These are phyloP conservation scores for Girardinichthys multiradiatus DNA, from an alignment of 2,113 vertebrate species.

Conservation along the genomic window DNA sequence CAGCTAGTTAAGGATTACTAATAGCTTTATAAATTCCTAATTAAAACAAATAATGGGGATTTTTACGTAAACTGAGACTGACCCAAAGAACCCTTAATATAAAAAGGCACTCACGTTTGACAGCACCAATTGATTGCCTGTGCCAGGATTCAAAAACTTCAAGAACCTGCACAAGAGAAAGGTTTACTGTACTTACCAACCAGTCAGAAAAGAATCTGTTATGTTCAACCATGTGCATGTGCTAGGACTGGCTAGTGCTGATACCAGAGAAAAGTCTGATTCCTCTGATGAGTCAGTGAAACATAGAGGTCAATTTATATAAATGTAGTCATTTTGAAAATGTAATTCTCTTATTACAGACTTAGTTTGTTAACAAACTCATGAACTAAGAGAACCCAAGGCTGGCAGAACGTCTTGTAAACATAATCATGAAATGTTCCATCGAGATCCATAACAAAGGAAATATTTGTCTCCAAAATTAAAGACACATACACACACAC, in stretches of 20 bases:
- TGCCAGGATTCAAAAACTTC: conserved; percentile 61
- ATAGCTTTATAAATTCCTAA: too few relatives aligned
- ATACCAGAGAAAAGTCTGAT: conserved; percentile 50
- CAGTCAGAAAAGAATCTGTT: background rate
- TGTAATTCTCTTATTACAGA: background rate
- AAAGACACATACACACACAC: background rate
- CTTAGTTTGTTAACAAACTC: background rate
- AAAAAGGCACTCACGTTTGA: conserved; percentile 56
- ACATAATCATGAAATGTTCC: background rate
- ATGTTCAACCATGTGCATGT: background rate
- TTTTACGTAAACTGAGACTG: too few relatives aligned
- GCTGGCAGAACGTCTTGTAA: background rate
- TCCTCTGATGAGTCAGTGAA: conserved; percentile 38
- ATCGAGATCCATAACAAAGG: background rate
- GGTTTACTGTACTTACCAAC: background rate
- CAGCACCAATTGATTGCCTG: conserved; percentile 1
- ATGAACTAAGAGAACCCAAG: background rate
- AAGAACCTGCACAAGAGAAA: conserved; percentile 45
- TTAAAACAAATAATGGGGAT: too few relatives aligned
- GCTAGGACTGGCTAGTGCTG: conserved; percentile 47
- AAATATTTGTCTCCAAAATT: too few relatives aligned
- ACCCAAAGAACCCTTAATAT: too few relatives aligned
- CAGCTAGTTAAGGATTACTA: too few relatives aligned
- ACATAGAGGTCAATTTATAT: background rate
- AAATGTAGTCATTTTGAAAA: background rate